Percentiles rank a stretch among this genome's conserved stretches.
Evolutionary conservation across 2,113 vertebrate genomes (phyloP).

Genomic region (Mastomys coucha): DNA sequence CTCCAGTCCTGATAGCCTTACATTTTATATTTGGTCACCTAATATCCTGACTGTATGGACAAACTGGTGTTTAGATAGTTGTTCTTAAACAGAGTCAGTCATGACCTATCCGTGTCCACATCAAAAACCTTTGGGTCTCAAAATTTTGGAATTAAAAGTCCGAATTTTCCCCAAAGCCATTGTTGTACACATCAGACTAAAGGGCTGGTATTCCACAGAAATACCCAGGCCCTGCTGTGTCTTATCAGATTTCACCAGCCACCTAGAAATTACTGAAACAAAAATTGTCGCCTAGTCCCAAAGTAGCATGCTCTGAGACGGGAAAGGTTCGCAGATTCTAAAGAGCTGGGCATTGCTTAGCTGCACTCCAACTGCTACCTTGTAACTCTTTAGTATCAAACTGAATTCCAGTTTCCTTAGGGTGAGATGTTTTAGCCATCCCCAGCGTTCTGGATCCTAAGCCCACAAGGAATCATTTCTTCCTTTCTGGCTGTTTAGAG

Average conservation of each 20-base stretch:
- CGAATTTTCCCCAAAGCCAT: background rate
- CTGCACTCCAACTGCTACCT: background rate
- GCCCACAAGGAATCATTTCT: rapidly evolving
- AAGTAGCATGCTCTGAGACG: background rate
- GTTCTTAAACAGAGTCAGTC: background rate
- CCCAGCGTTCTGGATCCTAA: rapidly evolving
- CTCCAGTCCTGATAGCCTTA: too few species aligned
- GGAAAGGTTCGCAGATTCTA: background rate
- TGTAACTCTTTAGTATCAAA: background rate
- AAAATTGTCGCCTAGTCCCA: background rate
- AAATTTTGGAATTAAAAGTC: background rate
- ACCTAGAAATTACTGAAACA: background rate
- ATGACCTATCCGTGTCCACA: background rate
- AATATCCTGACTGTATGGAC: background rate
- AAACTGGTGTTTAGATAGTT: background rate
- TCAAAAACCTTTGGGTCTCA: background rate
- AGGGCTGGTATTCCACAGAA: background rate
- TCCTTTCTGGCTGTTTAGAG: background rate
- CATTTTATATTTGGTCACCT: background rate
- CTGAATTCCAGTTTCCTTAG: rapidly evolving
- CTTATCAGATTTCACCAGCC: background rate
- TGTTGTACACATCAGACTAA: background rate
- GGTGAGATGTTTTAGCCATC: background rate
- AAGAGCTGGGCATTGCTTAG: background rate
- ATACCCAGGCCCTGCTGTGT: background rate